Evolutionary conservation across 2,888 invertebrate species (phyloP).

Genomic region (Agrochola lychnidis): DNA sequence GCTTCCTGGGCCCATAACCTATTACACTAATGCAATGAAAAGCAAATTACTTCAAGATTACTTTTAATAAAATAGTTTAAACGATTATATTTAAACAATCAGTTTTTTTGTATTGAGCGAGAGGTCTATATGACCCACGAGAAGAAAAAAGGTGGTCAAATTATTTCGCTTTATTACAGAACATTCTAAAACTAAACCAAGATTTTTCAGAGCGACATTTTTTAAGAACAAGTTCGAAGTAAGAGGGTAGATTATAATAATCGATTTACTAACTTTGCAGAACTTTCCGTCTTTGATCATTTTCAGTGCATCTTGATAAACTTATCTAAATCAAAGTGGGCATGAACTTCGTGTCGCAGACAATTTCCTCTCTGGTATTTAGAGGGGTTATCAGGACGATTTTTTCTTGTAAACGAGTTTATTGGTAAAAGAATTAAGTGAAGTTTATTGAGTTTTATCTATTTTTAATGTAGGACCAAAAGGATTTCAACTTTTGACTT

Average conservation of each 20-base stretch:
- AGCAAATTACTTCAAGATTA: too few relatives aligned
- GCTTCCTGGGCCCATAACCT: too few relatives aligned
- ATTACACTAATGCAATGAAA: too few relatives aligned
- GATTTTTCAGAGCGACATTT: conserved; percentile 12
- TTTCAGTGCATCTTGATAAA: conserved; percentile 57
- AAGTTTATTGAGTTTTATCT: conserved; percentile 1
- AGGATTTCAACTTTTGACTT: background rate
- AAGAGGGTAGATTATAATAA: conserved; percentile 60
- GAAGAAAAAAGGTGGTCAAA: background rate
- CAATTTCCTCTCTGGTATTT: conserved; percentile 40
- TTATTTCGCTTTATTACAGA: background rate
- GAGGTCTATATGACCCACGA: background rate
- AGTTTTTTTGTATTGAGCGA: background rate
- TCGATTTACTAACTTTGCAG: conserved; percentile 48
- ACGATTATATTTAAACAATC: too few relatives aligned
- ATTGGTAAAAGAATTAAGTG: conserved; percentile 8
- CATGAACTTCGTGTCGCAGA: conserved; percentile 32
- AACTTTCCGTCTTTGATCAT: conserved; percentile 53
- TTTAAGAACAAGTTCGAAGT: conserved; percentile 22
- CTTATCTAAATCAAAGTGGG: conserved; percentile 52
- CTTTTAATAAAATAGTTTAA: too few relatives aligned
- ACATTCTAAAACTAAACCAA: conserved; percentile 1
- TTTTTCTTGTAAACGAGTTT: conserved; percentile 14
- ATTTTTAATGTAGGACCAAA: background rate
- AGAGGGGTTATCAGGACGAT: conserved; percentile 1